Evolutionary conservation across 1,140 invertebrate genomes (phyloP), one percentile per base, ranked within the genome.

Genomic region (Melanaphis sacchari): DNA sequence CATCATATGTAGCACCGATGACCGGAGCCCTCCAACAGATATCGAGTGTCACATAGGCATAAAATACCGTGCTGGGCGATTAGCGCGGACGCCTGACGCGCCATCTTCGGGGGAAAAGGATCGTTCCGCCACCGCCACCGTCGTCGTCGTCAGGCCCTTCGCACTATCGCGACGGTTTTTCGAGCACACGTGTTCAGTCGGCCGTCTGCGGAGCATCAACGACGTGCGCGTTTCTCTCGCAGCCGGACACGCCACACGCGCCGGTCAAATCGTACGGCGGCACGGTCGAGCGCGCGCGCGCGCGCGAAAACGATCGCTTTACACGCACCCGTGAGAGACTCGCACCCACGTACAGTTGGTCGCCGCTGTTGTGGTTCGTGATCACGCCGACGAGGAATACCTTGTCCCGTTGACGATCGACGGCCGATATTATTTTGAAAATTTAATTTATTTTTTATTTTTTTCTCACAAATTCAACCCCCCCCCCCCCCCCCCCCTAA

Each of bases 141-240:
- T 24, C 31, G 24, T 9, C 15, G 90, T 4, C 41, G 84, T 8
- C 40, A 15, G 43, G 6, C 2, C 87, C 4, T 46, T 8, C 46
- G 41, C 7, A 3, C 26, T 66, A 9, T 4, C 22, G 31, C 38
- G 40, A 66, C 66, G 52, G 31, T 38, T 41, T 46, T 49, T 46
- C 90, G 36, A 36, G n/a, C 66, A 49, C 90, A 91, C 90, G 90
- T 91, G 90, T 81, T 91, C 90, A 46, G 90, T 91, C 66, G 54
- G 41, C 66, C 90, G 59, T 43, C 54, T 54, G 54, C 90, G 2
- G 90, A 49, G 41, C 41, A 46, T 43, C 66, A 41, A 84, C 24
- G n/a, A 81, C 90, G 54, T 82, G 40, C 90, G 87, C 90, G 87
- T 40, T 41, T 24, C 31, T 59, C n/a, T 4, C 40, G 21, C 40